phyloP scores from a whole-genome alignment of 2,888 invertebrate genomes.

The Himalopsyche tibetana region DNA sequence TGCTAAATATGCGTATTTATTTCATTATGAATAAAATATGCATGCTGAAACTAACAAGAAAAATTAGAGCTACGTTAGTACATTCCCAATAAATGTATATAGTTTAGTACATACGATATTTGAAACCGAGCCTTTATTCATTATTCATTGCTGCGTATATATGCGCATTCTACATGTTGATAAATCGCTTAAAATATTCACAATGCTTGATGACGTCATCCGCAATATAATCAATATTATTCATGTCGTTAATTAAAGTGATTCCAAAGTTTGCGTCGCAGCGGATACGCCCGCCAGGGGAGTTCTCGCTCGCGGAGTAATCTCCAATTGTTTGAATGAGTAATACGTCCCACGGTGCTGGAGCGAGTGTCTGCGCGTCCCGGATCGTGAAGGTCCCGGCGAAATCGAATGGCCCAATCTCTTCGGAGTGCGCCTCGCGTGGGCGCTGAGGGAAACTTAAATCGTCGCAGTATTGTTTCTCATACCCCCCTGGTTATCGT shows the following conservation, averaged over 20 bases:
- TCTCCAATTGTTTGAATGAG: conserved; percentile 31
- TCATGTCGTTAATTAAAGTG: conserved; percentile 2
- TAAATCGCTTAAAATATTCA: neutral
- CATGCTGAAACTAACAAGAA: too few relatives aligned
- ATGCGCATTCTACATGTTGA: neutral
- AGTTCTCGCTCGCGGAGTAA: neutral
- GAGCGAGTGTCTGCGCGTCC: conserved; percentile 1
- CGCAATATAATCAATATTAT: conserved; percentile 26
- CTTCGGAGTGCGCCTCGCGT: neutral
- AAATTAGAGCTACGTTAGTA: too few relatives aligned
- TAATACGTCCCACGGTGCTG: conserved; percentile 6
- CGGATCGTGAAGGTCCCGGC: neutral
- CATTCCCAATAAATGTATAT: too few relatives aligned
- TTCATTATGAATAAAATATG: too few relatives aligned
- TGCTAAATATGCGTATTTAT: too few relatives aligned
- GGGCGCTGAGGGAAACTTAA: conserved; percentile 12
- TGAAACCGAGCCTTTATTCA: neutral
- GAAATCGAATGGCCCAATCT: conserved; percentile 2
- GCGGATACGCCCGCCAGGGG: neutral
- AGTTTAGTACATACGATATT: too few relatives aligned
- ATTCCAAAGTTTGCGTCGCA: conserved; percentile 19
- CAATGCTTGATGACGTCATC: neutral
- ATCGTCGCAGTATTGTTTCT: neutral
- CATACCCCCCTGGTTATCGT: too few relatives aligned
- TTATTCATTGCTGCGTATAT: neutral